These are phyloP conservation scores for Unio pictorum DNA, from an alignment of 2,888 invertebrate genomes.

Conservation along the genomic window DNA sequence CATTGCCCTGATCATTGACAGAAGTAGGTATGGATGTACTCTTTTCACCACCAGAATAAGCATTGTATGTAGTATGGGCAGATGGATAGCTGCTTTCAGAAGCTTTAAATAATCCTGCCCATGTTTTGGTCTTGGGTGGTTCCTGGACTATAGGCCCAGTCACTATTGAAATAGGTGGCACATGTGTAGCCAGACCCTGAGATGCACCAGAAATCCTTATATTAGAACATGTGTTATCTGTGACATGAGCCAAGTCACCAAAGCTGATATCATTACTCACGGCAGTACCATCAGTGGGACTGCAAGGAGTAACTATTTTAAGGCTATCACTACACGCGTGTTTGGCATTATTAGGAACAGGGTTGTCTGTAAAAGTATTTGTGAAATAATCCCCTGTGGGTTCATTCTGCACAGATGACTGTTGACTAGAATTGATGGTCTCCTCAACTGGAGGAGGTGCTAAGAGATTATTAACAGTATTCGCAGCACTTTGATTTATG, in stretches of 20 bases:
- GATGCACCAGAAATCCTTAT: neutral
- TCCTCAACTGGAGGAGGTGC: too few relatives aligned
- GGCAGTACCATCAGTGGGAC: too few relatives aligned
- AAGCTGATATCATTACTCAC: neutral
- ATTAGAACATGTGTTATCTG: neutral
- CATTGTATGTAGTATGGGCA: constrained; percentile 10
- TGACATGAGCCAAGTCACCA: neutral
- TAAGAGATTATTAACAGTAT: neutral
- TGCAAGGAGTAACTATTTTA: neutral
- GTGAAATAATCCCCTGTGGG: neutral
- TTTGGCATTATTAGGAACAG: neutral
- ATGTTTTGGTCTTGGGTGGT: constrained; percentile 33
- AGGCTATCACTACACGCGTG: neutral
- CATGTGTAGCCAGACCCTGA: constrained; percentile 1
- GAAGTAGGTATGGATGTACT: constrained; percentile 8
- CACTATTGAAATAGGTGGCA: neutral
- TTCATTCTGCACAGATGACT: neutral
- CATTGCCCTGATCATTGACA: constrained; percentile 9
- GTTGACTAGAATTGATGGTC: too few relatives aligned
- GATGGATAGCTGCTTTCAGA: constrained; percentile 10
- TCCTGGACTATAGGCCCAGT: constrained; percentile 3
- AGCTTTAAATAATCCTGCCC: constrained; percentile 53
- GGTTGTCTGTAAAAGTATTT: neutral
- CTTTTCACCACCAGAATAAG: constrained; percentile 7
- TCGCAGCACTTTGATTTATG: neutral